phyloP scores from a whole-genome alignment of 1,140 invertebrate genomes.

The Leptoteleia sp. region DNA sequence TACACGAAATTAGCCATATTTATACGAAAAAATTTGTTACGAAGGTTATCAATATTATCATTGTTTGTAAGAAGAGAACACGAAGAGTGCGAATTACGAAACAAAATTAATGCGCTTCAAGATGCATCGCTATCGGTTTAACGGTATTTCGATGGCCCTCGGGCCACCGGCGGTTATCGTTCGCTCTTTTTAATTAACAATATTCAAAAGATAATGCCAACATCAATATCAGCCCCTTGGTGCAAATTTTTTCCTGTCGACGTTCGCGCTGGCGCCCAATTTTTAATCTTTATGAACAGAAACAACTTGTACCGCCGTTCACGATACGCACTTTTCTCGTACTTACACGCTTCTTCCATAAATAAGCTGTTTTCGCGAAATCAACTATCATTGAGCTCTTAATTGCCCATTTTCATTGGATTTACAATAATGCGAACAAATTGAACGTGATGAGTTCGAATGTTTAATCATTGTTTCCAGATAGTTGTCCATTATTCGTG shows the following conservation, averaged over 20 bases:
- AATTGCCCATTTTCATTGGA: not conserved
- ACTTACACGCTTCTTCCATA: no score
- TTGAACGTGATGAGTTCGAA: not conserved
- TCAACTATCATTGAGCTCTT: not conserved
- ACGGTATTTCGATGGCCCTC: conserved; percentile 47
- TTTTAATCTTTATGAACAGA: conserved; percentile 11
- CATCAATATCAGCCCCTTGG: not conserved
- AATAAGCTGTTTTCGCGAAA: no score
- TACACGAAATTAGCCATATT: conserved; percentile 24
- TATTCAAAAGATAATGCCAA: no score
- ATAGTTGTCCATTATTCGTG: not conserved
- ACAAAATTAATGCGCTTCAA: conserved; percentile 31
- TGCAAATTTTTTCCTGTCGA: conserved; percentile 34
- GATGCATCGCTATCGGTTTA: conserved; percentile 41
- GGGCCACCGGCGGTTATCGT: conserved; percentile 27
- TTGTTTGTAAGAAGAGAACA: conserved; percentile 43
- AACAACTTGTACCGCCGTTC: conserved; percentile 29
- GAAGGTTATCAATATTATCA: conserved; percentile 49
- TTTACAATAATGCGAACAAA: conserved; percentile 7
- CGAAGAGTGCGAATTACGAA: conserved; percentile 20
- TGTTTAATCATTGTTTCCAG: not conserved
- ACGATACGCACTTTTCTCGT: conserved; percentile 5
- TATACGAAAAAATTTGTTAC: conserved; percentile 42
- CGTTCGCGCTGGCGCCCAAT: not conserved
- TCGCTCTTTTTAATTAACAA: conserved; percentile 34